A percentile compares a stretch with the other conserved stretches of the same genome.
Evolutionary conservation across 2,113 vertebrate genomes (phyloP).

Genomic region (Neotragus moschatus): DNA sequence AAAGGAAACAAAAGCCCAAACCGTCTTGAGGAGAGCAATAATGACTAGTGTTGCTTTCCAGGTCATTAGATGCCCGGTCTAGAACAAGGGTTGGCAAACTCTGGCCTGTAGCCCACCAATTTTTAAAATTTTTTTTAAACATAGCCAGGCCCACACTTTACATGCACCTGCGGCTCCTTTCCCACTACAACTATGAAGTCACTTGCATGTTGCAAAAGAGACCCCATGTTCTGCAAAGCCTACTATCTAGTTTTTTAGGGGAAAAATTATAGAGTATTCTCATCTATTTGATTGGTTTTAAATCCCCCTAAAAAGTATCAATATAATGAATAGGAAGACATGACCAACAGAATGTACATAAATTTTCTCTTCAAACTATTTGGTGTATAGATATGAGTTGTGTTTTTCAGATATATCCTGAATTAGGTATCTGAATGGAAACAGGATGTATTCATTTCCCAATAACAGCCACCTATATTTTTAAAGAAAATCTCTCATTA

Average conservation of each 20-base stretch:
- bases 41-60: neutral
- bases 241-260: neutral
- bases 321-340: neutral
- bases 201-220: neutral
- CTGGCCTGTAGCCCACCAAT: neutral
- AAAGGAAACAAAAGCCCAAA: neutral
- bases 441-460: neutral
- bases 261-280: neutral
- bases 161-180: neutral
- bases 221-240: neutral
- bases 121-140: neutral
- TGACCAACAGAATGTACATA: neutral
- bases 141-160: neutral
- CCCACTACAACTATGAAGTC: neutral
- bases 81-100: neutral
- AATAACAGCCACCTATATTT: neutral
- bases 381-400: neutral
- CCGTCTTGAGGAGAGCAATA: neutral
- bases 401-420: neutral
- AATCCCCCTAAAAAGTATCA: neutral
- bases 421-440: slow-evolving; percentile 30
- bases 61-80: neutral
- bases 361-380: slow-evolving; percentile 2
- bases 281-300: neutral
- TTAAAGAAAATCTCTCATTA: slow-evolving; percentile 10